Evolutionary conservation across 1,140 invertebrate species (phyloP), one percentile per base, ranked within the genome.

Genomic region (Hyposmocoma kahamanoa): DNA sequence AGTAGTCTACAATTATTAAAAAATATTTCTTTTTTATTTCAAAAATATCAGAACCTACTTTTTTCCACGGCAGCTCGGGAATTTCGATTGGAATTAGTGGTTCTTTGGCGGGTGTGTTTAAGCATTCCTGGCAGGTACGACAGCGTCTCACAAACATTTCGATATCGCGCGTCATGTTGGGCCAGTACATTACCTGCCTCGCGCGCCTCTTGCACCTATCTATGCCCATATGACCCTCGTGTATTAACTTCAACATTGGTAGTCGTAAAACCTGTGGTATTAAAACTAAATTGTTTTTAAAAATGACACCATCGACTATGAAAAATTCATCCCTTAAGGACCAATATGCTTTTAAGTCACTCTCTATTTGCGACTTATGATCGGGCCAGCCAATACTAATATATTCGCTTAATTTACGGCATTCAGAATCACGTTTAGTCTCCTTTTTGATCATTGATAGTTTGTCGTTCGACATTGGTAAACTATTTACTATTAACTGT

Each of bases 131-230:
- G 24, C 36, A 38, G 8, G 20, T 26, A 8, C 10, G 13, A 26
- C 30, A 34, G 59, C 55, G 18, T 68, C 30, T 42, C 61, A 57
- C 51, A 50, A 59, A 71, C 13, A 26, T 45, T 2, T 15, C 42
- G 45, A 75, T 70, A 28, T 75, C 53, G 10, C 45, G 45, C 30
- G 55, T 43, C 47, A 77, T 70, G 10, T 53, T 53, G 8, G 69
- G 70, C 67, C 71, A 74, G 38, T 58, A 76, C 11, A 76, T 42
- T 21, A 59, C 43, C 43, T 72, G 62, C 47, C 60, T 48, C 42
- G 71, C 68, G 34, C 54, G 42, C 17, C 36, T 20, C 43, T 61
- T 59, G 19, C 61, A 59, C 34, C 59, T 53, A 20, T 75, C 70
- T 22, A 71, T 60, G 4, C 72, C 73, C 26, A 69, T 34, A 42